Evolutionary conservation across 1,140 invertebrate species (phyloP).

Genomic region (Latrodectus geometricus): DNA sequence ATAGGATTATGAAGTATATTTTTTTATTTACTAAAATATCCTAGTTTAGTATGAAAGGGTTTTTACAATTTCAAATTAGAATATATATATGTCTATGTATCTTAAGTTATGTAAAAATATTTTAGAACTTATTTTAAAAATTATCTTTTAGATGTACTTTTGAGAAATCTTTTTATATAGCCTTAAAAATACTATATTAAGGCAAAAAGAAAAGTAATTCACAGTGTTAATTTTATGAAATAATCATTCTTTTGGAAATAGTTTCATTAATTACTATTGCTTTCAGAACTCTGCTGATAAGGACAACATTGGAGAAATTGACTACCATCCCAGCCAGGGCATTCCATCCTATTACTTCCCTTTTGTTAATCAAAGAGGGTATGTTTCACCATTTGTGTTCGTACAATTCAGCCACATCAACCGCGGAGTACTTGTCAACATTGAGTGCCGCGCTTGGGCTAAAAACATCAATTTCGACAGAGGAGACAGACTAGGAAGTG

Average conservation of each 20-base stretch:
- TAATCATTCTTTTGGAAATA: neutral
- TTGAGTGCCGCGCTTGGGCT: slow-evolving; percentile 97
- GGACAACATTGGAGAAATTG: slow-evolving; percentile 86
- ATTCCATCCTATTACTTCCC: slow-evolving; percentile 87
- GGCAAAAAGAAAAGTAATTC: neutral
- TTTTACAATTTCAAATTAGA: too few relatives aligned
- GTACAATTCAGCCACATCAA: slow-evolving; percentile 83
- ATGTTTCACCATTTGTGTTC: slow-evolving; percentile 88
- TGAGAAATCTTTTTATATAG: too few relatives aligned
- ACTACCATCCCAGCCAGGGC: slow-evolving; percentile 79
- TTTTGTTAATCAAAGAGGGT: slow-evolving; percentile 80
- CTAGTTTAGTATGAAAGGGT: too few relatives aligned
- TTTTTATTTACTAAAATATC: too few relatives aligned
- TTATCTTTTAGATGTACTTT: too few relatives aligned
- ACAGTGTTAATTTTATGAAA: neutral
- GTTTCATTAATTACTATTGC: too few relatives aligned
- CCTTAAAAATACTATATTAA: neutral
- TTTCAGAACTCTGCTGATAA: slow-evolving; percentile 82
- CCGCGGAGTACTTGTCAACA: slow-evolving; percentile 91
- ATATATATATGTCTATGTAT: too few relatives aligned
- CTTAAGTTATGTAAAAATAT: too few relatives aligned
- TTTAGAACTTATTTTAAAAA: too few relatives aligned
- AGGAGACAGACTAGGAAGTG: slow-evolving; percentile 87
- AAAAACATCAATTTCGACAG: slow-evolving; percentile 90
- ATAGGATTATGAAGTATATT: too few relatives aligned